Evolutionary conservation across 2,797 vertebrate genomes (phyloP).

Genomic region (Chelmon rostratus): DNA sequence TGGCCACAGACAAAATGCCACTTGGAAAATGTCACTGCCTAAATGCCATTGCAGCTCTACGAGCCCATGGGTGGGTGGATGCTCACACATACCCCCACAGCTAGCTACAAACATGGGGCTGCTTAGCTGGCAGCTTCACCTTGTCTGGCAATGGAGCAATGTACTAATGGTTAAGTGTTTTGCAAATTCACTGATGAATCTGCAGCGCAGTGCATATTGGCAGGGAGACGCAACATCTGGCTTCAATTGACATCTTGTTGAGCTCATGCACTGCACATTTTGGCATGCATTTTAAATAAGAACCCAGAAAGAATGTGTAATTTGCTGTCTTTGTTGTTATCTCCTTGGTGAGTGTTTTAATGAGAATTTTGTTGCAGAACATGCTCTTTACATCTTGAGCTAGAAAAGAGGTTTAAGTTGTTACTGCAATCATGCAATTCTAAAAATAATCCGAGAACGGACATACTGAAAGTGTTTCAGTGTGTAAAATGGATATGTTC

Average conservation of each 20-base stretch:
- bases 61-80: slow-evolving; percentile 8
- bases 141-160: slow-evolving; percentile 26
- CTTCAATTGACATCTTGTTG: slow-evolving; percentile 48
- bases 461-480: slow-evolving; percentile 9
- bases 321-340: slow-evolving; percentile 20
- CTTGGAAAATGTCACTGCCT: slow-evolving; percentile 84
- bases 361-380: neutral
- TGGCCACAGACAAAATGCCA: slow-evolving; percentile 84
- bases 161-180: slow-evolving; percentile 41
- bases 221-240: slow-evolving; percentile 53
- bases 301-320: slow-evolving; percentile 26
- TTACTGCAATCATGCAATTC: slow-evolving; percentile 11
- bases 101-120: slow-evolving; percentile 43
- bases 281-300: slow-evolving; percentile 28
- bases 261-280: slow-evolving; percentile 48
- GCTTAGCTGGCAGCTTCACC: slow-evolving; percentile 37
- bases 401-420: slow-evolving; percentile 3
- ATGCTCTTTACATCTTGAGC: slow-evolving; percentile 28
- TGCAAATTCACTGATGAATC: slow-evolving; percentile 51
- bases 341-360: slow-evolving; percentile 21
- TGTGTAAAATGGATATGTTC: slow-evolving; percentile 35
- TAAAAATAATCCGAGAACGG: slow-evolving; percentile 12
- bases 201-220: slow-evolving; percentile 28
- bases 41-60: slow-evolving; percentile 80
- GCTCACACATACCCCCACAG: slow-evolving; percentile 12